These are phyloP conservation scores for Alexandromys fortis DNA, from an alignment of 2,113 vertebrate genomes.

Conservation along the genomic window DNA sequence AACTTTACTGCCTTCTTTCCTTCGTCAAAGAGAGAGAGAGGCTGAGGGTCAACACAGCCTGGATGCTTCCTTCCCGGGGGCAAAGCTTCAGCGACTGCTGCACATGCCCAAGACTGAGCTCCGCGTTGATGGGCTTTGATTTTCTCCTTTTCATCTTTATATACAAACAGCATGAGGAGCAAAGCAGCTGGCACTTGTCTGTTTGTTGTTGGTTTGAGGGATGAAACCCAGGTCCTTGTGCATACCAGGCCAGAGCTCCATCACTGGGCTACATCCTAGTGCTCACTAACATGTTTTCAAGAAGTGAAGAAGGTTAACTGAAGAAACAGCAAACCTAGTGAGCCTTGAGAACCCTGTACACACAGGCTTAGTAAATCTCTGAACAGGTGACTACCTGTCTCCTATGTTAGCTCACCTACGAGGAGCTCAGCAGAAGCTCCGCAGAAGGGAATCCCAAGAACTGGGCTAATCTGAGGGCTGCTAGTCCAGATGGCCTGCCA, in stretches of 20 bases:
- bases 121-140: background rate
- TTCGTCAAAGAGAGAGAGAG: background rate
- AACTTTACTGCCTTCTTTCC: background rate
- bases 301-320: background rate
- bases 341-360: background rate
- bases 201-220: background rate
- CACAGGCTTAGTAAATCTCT: background rate
- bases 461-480: background rate
- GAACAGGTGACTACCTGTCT: background rate
- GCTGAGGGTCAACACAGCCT: background rate
- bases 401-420: background rate
- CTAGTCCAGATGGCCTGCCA: background rate
- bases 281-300: background rate
- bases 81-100: background rate
- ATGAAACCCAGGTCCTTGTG: background rate
- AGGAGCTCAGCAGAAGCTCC: background rate
- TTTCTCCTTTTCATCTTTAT: background rate
- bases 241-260: background rate
- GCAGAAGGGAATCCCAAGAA: slow-evolving; percentile 20
- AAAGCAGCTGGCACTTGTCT: background rate
- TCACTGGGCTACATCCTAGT: background rate
- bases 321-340: background rate
- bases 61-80: background rate
- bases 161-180: background rate
- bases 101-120: background rate